phyloP scores from a whole-genome alignment of 2,888 invertebrate species.

The Erebia palarica region DNA sequence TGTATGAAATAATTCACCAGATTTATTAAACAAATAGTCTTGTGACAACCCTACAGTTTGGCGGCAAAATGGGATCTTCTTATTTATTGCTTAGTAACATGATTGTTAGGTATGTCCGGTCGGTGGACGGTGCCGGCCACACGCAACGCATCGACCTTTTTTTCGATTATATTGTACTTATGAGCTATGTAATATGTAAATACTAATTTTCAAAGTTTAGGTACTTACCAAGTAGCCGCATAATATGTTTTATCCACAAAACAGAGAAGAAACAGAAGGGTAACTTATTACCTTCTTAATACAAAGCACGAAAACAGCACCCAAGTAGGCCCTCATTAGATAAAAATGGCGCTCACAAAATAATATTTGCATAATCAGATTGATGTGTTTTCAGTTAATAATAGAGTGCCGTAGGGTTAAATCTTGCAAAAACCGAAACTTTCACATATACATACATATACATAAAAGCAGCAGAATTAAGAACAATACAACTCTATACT shows the following conservation, averaged over 20 bases:
- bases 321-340: no score
- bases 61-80: constrained; percentile 30
- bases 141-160: constrained; percentile 28
- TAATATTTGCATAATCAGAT: no score
- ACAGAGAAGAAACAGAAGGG: neutral
- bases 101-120: constrained; percentile 33
- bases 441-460: no score
- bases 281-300: no score
- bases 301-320: no score
- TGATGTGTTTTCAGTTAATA: no score
- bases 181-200: neutral
- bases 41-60: constrained; percentile 10
- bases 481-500: no score
- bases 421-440: no score
- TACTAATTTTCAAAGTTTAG: neutral
- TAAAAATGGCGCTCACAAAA: no score
- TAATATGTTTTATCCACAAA: neutral
- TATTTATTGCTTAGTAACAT: constrained; percentile 39
- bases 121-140: constrained; percentile 23
- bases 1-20: no score
- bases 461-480: no score
- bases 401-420: no score
- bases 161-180: neutral
- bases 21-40: neutral
- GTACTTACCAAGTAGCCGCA: neutral